Evolutionary conservation across 2,113 vertebrate genomes (phyloP), one percentile per base, ranked within the genome.

Genomic region (Holacanthus passer): DNA sequence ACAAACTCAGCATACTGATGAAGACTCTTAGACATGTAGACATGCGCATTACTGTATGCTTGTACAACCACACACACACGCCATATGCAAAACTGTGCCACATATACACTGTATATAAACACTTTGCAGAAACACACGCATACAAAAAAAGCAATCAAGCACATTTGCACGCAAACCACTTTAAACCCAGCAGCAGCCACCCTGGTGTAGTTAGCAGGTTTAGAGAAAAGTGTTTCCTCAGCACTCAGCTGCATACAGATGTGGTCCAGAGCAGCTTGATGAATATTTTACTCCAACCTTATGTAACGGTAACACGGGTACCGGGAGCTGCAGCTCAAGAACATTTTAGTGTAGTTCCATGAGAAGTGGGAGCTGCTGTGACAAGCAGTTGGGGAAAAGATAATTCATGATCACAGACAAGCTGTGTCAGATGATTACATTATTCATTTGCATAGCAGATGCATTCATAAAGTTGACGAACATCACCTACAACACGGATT

Each of bases 221-320:
- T 87, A 86, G 66, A 81, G 75, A 88, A 91, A 94, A 91, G 85
- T 89, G 89, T 91, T 91, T 92, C 87, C 87, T 93, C 84, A 93
- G 94, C 93, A 91, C 79, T 86, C 71, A 43, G 85, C 82, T 80
- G 85, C 84, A 87, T 92, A 88, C 89, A 91, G 88, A 94, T 91
- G 82, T 88, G 77, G 67, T 91, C 85, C 79, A 85, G 83, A 90
- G 87, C 72, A 79, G 76, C 82, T 48, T 84, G 78, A 93, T 95
- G 88, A 94, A 95, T 94, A 95, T 94, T 95, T 94, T 79, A 95
- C 90, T 87, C 52, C 19, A 78, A 37, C 72, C 84, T 94, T 93
- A 90, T 84, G 89, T 91, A 94, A 93, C 27, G 27, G 79, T 74
- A 75, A 85, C 91, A 84, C 50, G 22, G 82, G 65, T 77, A 88